These are phyloP conservation scores for Tetragonula carbonaria DNA, from an alignment of 2,888 invertebrate species.

Conservation along the genomic window DNA sequence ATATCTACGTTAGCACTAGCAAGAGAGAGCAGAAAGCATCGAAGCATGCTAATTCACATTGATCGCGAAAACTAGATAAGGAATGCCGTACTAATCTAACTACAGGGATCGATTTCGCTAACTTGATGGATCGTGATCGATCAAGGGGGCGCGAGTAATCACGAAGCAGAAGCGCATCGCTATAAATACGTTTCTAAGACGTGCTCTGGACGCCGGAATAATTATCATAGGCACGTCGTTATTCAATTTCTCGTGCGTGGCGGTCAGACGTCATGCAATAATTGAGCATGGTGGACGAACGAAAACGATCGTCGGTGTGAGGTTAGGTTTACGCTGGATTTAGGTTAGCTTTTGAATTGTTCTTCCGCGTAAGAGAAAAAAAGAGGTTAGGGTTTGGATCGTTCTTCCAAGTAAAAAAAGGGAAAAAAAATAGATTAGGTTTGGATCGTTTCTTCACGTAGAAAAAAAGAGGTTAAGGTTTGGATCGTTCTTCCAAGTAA, in stretches of 20 bases:
- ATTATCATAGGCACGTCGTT: conserved; percentile 53
- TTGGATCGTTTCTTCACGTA: no score
- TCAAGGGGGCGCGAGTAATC: neutral
- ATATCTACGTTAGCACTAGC: neutral
- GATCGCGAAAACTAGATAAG: neutral
- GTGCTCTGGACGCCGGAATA: conserved; percentile 41
- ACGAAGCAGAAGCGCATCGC: neutral
- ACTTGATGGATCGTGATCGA: conserved; percentile 10
- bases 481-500: no score
- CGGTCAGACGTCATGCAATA: conserved; percentile 39
- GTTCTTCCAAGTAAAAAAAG: no score
- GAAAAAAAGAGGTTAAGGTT: no score
- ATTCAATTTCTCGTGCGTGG: conserved; percentile 50
- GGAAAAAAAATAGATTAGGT: no score
- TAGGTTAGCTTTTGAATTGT: no score
- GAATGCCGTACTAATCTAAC: neutral
- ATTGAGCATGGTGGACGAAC: conserved; percentile 26
- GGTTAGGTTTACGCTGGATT: no score
- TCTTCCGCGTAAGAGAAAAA: no score
- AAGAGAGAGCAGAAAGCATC: neutral
- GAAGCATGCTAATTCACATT: neutral
- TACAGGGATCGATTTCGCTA: neutral
- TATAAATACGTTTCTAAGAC: conserved; percentile 37
- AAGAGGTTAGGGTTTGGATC: no score
- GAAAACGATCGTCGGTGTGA: conserved; percentile 5